These are phyloP conservation scores for Pseudomyrmex dendroicus DNA, from an alignment of 1,140 invertebrate species.

Conservation along the genomic window DNA sequence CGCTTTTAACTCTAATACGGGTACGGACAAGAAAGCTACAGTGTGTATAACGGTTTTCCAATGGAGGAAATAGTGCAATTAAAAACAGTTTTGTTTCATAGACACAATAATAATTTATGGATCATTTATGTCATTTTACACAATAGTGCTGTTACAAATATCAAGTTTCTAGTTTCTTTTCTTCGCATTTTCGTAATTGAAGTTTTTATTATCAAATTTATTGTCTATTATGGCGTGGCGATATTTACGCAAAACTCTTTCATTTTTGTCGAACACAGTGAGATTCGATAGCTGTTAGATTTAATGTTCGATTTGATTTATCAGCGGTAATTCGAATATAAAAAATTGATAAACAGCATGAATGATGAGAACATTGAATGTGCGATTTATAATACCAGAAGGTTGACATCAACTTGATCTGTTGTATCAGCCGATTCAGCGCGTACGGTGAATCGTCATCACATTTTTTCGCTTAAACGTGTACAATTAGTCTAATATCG, in stretches of 20 bases:
- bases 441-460: conserved; percentile 55
- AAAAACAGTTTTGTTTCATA: not conserved
- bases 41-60: no score
- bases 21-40: no score
- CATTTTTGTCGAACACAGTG: not conserved
- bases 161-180: not conserved
- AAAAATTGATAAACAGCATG: conserved; percentile 48
- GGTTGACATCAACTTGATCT: conserved; percentile 37
- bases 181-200: not conserved
- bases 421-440: conserved; percentile 22
- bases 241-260: conserved; percentile 47
- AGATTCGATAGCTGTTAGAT: conserved; percentile 33
- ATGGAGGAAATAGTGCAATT: no score
- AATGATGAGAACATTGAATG: conserved; percentile 35
- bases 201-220: not conserved
- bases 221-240: conserved; percentile 18
- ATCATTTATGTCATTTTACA: not conserved
- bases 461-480: conserved; percentile 61
- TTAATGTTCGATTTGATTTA: conserved; percentile 42
- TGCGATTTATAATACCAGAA: conserved; percentile 46
- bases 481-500: conserved; percentile 30
- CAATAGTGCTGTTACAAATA: not conserved
- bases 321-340: conserved; percentile 66
- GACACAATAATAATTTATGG: not conserved
- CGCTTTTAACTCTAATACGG: no score